A percentile compares a stretch with the other conserved stretches of the same genome.
phyloP scores from a whole-genome alignment of 2,888 invertebrate genomes.

The Sesia apiformis region DNA sequence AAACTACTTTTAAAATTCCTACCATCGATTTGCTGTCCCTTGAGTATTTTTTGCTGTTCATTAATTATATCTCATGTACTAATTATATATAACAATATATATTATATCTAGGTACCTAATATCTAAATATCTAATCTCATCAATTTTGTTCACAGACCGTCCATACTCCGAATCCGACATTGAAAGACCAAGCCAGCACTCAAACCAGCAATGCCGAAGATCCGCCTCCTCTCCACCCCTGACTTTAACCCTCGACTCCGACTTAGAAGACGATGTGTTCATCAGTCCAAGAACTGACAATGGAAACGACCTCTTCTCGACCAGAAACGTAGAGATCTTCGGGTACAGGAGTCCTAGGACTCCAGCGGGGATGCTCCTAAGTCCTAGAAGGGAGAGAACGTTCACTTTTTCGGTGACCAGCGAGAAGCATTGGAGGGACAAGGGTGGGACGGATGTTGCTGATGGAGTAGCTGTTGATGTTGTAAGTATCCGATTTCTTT shows the following conservation, averaged over 20 bases:
- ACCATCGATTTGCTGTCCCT: too few species aligned
- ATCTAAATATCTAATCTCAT: not conserved
- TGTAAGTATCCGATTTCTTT: conserved; percentile 30
- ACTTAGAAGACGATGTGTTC: conserved; percentile 67
- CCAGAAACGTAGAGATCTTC: conserved; percentile 56
- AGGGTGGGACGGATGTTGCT: conserved; percentile 61
- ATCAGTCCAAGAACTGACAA: conserved; percentile 46
- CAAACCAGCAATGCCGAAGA: conserved; percentile 34
- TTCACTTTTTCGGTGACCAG: conserved; percentile 59
- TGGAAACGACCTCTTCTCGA: conserved; percentile 55
- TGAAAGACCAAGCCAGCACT: conserved; percentile 30
- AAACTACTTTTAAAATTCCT: too few species aligned
- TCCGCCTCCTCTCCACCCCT: conserved; percentile 59
- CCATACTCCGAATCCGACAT: conserved; percentile 61
- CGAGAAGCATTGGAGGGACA: conserved; percentile 66
- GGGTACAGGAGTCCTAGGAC: conserved; percentile 53
- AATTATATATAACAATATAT: too few species aligned
- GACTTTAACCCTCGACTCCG: conserved; percentile 48
- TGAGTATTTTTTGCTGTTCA: too few species aligned
- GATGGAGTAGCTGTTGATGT: conserved; percentile 51
- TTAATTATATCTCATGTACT: too few species aligned
- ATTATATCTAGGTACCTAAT: too few species aligned
- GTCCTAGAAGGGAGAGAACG: conserved; percentile 52
- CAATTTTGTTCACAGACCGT: conserved; percentile 37
- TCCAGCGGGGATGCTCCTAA: conserved; percentile 55